These are phyloP conservation scores for Eupithecia pulchellata DNA, from an alignment of 2,888 invertebrate species.

Conservation along the genomic window DNA sequence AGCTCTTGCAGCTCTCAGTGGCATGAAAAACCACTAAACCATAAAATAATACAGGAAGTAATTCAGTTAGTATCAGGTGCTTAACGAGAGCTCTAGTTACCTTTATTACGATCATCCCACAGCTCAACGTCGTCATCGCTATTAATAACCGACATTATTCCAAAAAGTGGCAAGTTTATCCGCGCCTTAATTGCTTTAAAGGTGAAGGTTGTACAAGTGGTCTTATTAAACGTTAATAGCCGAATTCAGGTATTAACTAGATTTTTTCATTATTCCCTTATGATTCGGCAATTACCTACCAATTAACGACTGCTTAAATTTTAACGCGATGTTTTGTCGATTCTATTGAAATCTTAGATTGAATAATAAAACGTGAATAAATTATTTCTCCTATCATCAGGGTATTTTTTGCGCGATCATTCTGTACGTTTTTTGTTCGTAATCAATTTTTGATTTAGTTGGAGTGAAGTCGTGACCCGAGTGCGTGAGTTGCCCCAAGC, in stretches of 20 bases:
- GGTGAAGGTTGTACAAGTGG: slow-evolving; percentile 36
- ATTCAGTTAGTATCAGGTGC: slow-evolving; percentile 5
- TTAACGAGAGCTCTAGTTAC: slow-evolving; percentile 13
- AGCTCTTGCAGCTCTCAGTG: slow-evolving; percentile 17
- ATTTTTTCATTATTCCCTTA: slow-evolving; percentile 47
- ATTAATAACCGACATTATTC: slow-evolving; percentile 22
- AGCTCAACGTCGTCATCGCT: slow-evolving; percentile 20
- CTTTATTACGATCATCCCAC: slow-evolving; percentile 22
- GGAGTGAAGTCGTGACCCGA: slow-evolving; percentile 76
- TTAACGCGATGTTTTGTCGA: slow-evolving; percentile 43
- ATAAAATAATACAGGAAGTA: slow-evolving; percentile 15
- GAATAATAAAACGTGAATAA: slow-evolving; percentile 74
- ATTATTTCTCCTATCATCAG: slow-evolving; percentile 73
- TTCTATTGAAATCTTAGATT: slow-evolving; percentile 58
- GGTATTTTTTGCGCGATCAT: slow-evolving; percentile 64
- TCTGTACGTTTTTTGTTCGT: slow-evolving; percentile 67
- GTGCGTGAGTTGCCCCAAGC: slow-evolving; percentile 66
- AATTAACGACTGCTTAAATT: slow-evolving; percentile 44
- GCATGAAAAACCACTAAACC: background rate
- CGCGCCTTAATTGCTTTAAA: slow-evolving; percentile 37
- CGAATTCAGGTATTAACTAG: slow-evolving; percentile 41
- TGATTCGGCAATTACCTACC: slow-evolving; percentile 60
- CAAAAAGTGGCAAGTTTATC: slow-evolving; percentile 25
- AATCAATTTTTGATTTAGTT: slow-evolving; percentile 81
- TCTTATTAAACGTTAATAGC: slow-evolving; percentile 29